Evolutionary conservation across 2,113 vertebrate species (phyloP), one percentile per base, ranked within the genome.

Genomic region (Mesitornis unicolor): DNA sequence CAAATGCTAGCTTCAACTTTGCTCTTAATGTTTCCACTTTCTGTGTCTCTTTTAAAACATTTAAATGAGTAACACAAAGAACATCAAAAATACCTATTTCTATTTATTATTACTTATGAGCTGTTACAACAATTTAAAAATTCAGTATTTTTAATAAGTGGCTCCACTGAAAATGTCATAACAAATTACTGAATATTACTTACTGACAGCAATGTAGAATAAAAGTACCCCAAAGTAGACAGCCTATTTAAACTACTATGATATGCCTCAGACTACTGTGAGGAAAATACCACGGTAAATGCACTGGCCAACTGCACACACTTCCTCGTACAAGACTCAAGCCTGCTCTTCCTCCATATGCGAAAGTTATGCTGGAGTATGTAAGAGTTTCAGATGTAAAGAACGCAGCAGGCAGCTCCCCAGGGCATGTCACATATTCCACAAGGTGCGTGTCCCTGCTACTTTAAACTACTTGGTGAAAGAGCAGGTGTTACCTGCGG

Each of bases 381-480:
- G 0, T 24, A 50, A 1, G 3, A 68, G 54, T 60, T 88, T 59
- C 0, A 0, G 57, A 48, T 11, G 11, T 24, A 42, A 88, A 70
- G 47, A 69, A 79, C 2, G 6, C 50, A 92, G 24, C 51, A 78
- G 36, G 69, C 51, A 89, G 42, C 42, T 76, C 70, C 0, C 1
- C 26, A 40, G 15, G 35, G 29, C 47, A 77, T 0, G 1, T 35
- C 83, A 61, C 43, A 21, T 7, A 43, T 9, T 53, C 43, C 61
- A 25, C 14, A 26, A 70, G 54, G 9, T 17, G 11, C n/a, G 16
- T n/a, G 53, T 36, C 31, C 45, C 54, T 51, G 40, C 19, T 91
- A 26, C 24, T 69, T 60, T 47, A 54, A 85, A 74, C 53, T 7
- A 36, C 17, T 47, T 64, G 36, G 40, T 69, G 85, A 33, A 60